Evolutionary conservation across 1,140 invertebrate species (phyloP).

Genomic region (roundworm (Caenorhabditis elegans)): DNA sequence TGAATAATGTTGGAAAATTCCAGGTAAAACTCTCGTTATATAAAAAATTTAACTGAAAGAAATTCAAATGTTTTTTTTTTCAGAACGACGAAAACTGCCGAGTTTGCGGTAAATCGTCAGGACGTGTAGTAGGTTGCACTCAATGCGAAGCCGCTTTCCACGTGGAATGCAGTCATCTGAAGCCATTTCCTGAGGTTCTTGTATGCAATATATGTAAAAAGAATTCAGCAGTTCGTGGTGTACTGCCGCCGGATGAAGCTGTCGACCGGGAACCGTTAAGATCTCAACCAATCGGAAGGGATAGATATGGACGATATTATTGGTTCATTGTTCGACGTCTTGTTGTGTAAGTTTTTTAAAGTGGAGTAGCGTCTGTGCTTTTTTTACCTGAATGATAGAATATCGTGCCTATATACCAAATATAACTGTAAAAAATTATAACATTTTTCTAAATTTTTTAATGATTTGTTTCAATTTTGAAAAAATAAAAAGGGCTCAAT

Average conservation of each 20-base stretch:
- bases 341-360: conserved; percentile 37
- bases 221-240: conserved; percentile 25
- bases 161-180: neutral
- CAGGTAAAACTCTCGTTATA: too few species aligned
- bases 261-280: conserved; percentile 14
- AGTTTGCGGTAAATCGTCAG: conserved; percentile 14
- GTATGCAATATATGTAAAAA: conserved; percentile 20
- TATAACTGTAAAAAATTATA: too few species aligned
- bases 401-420: too few species aligned
- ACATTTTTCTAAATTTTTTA: too few species aligned
- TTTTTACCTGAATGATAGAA: too few species aligned
- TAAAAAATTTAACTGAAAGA: too few species aligned
- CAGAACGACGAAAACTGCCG: conserved; percentile 44
- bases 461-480: too few species aligned
- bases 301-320: conserved; percentile 44
- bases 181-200: neutral
- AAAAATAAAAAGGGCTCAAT: too few species aligned
- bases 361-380: neutral
- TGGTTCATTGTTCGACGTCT: conserved; percentile 47
- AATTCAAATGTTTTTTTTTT: too few species aligned
- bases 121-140: conserved; percentile 7
- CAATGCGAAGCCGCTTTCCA: conserved; percentile 38
- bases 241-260: conserved; percentile 24
- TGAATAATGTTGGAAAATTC: conserved; percentile 18
- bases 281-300: conserved; percentile 46